Evolutionary conservation across 2,888 invertebrate species (phyloP).

Genomic region (Nomada ferruginata): DNA sequence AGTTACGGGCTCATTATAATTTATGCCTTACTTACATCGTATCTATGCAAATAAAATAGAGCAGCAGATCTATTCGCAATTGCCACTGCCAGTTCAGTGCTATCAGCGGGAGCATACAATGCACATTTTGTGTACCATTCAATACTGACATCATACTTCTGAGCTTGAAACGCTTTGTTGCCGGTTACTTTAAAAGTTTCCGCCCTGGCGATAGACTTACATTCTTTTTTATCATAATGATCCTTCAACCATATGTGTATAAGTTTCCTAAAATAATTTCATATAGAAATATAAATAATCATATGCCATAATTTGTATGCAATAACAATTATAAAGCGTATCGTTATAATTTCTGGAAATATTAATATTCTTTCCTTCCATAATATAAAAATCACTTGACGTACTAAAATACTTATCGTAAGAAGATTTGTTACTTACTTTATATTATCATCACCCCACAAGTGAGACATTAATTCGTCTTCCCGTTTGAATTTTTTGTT

Average conservation of each 20-base stretch:
- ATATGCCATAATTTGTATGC: not conserved
- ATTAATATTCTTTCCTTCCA: not conserved
- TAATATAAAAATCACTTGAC: no score
- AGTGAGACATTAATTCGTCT: slow-evolving; percentile 69
- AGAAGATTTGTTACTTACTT: slow-evolving; percentile 62
- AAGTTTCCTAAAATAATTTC: slow-evolving; percentile 73
- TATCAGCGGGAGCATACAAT: slow-evolving; percentile 85
- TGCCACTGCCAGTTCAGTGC: slow-evolving; percentile 87
- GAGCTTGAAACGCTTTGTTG: slow-evolving; percentile 86
- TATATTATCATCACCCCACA: slow-evolving; percentile 63
- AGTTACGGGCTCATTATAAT: not conserved
- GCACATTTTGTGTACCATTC: slow-evolving; percentile 88
- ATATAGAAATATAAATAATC: not conserved
- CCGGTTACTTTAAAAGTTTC: slow-evolving; percentile 84
- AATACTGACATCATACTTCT: slow-evolving; percentile 85
- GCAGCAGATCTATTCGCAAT: slow-evolving; percentile 90
- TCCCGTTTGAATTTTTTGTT: slow-evolving; percentile 62
- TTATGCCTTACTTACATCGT: slow-evolving; percentile 84
- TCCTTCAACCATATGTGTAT: slow-evolving; percentile 80
- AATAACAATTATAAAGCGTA: not conserved
- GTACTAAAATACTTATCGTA: not conserved
- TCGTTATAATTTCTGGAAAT: not conserved
- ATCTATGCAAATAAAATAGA: slow-evolving; percentile 86
- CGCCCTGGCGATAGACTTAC: slow-evolving; percentile 80
- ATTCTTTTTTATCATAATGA: slow-evolving; percentile 75